Evolutionary conservation across 1,140 invertebrate genomes (phyloP).

Genomic region (Manduca sexta): DNA sequence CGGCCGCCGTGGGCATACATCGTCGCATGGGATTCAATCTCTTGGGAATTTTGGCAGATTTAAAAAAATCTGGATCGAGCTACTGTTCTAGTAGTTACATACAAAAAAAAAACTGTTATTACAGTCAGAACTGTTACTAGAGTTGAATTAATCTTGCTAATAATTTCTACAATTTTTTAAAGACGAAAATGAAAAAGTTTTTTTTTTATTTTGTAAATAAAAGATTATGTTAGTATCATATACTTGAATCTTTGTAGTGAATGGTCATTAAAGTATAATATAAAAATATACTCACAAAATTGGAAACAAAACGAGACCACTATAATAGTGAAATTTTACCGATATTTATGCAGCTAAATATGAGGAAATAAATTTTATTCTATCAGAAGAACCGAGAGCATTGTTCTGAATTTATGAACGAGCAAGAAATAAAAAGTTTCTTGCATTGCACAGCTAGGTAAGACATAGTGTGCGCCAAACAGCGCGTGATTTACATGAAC

Average conservation of each 20-base stretch:
- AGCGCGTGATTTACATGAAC: conserved; percentile 43
- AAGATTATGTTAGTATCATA: no score
- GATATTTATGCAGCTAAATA: not conserved
- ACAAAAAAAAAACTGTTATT: not conserved
- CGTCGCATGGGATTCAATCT: conserved; percentile 68
- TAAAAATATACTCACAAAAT: not conserved
- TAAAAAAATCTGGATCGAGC: conserved; percentile 42
- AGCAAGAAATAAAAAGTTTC: conserved; percentile 32
- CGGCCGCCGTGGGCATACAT: conserved; percentile 19
- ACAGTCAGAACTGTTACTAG: no score
- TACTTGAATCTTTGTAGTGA: no score
- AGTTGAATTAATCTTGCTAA: no score
- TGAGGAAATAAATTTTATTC: not conserved
- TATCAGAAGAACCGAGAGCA: not conserved
- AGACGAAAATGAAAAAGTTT: no score
- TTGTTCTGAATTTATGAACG: conserved; percentile 28
- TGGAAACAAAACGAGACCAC: not conserved
- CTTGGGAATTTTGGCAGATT: conserved; percentile 53
- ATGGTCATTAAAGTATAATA: no score
- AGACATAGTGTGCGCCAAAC: conserved; percentile 23
- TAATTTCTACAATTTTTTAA: no score
- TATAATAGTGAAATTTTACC: not conserved
- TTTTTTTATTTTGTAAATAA: no score
- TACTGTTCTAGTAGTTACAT: not conserved
- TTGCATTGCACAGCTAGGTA: conserved; percentile 12